Conservation (phyloP, 1,140 invertebrate genomes). For the Lasioglossum baleicum region DNA sequence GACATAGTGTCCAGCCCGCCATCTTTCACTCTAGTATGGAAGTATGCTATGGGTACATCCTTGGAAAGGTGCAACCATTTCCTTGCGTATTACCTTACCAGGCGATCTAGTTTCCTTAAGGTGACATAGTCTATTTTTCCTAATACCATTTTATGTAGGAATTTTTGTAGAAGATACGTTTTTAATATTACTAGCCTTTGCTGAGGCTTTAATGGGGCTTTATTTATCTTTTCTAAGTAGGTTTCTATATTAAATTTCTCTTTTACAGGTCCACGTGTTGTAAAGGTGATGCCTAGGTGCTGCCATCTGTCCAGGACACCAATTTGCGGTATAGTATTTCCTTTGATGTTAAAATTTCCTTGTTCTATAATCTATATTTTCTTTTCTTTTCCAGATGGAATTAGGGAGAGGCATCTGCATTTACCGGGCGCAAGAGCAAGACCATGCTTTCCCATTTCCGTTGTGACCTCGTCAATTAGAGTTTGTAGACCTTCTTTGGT, state of each 20-base stretch:
- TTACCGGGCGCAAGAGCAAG: too few species aligned
- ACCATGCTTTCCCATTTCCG: slow-evolving; percentile 7
- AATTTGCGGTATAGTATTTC: too few species aligned
- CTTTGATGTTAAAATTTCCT: not conserved
- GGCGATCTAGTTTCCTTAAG: not conserved
- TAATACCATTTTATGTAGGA: not conserved
- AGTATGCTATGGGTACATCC: not conserved
- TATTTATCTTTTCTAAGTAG: not conserved
- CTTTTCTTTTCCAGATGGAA: too few species aligned
- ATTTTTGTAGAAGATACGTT: slow-evolving; percentile 33
- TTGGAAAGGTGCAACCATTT: not conserved
- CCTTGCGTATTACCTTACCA: not conserved
- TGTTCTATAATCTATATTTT: not conserved
- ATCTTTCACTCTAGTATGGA: not conserved
- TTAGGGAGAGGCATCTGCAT: too few species aligned
- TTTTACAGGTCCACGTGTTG: too few species aligned
- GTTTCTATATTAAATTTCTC: too few species aligned
- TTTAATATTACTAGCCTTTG: slow-evolving; percentile 40
- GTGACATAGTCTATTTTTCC: not conserved
- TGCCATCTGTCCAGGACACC: too few species aligned
- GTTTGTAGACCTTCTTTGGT: slow-evolving; percentile 53
- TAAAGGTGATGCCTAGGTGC: too few species aligned
- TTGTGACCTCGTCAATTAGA: not conserved
- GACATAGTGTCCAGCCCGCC: too few species aligned
- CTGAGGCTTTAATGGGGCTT: slow-evolving; percentile 36